Conservation (phyloP, 2,888 invertebrate species). For the Pherbina coryleti region DNA sequence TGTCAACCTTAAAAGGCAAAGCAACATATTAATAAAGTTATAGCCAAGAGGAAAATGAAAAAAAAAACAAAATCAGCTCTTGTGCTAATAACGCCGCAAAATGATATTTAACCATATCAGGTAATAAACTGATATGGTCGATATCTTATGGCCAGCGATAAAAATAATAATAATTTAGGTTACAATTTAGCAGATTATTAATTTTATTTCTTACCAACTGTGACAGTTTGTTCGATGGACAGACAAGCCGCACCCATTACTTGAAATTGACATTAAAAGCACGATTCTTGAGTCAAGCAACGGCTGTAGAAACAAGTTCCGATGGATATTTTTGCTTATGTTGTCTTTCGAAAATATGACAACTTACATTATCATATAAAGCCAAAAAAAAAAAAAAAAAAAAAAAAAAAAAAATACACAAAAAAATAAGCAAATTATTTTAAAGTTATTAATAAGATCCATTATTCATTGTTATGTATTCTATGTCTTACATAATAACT, state of each 20-base stretch:
- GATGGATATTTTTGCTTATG: too few relatives aligned
- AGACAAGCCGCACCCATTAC: conserved; percentile 19
- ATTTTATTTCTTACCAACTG: not conserved
- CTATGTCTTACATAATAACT: not conserved
- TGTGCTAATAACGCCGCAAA: not conserved
- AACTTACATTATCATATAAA: too few relatives aligned
- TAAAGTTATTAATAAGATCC: too few relatives aligned
- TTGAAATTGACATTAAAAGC: conserved; percentile 12
- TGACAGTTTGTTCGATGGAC: conserved; percentile 1
- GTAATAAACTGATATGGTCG: not conserved
- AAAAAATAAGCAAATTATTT: too few relatives aligned
- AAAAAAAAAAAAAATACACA: too few relatives aligned
- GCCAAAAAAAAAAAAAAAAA: too few relatives aligned
- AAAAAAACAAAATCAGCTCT: not conserved
- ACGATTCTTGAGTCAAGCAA: not conserved
- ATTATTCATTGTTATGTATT: too few relatives aligned
- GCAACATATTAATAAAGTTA: not conserved
- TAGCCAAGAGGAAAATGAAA: not conserved
- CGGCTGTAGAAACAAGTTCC: not conserved
- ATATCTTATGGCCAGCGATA: not conserved
- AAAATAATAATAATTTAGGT: conserved; percentile 12
- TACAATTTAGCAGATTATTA: conserved; percentile 14
- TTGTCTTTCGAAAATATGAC: not conserved
- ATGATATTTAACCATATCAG: not conserved
- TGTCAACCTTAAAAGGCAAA: not conserved